A percentile compares a stretch with the other conserved stretches of the same genome.
These are phyloP conservation scores for Pelodytes ibericus DNA, from an alignment of 2,797 vertebrate genomes.

Conservation along the genomic window DNA sequence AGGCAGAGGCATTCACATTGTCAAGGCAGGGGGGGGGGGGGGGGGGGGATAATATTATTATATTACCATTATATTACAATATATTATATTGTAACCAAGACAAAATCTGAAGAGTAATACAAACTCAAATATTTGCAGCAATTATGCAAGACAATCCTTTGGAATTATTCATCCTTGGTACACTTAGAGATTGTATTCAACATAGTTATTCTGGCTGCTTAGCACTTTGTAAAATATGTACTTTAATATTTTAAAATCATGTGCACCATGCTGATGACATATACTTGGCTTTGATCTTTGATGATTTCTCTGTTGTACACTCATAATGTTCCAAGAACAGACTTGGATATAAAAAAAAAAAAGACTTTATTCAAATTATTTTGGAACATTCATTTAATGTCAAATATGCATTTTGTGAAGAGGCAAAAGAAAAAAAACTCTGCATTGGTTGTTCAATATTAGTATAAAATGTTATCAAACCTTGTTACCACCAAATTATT, in stretches of 20 bases:
- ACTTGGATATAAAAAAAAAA: not conserved
- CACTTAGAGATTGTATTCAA: not conserved
- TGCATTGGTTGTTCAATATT: conserved; percentile 22
- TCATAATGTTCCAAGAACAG: not conserved
- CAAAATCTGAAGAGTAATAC: not conserved
- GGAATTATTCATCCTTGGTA: not conserved
- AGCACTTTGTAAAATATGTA: not conserved
- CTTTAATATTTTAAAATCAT: conserved; percentile 1
- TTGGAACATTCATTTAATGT: not conserved
- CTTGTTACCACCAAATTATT: conserved; percentile 41
- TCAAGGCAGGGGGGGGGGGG: too few species aligned
- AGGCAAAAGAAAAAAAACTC: not conserved
- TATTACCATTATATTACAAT: too few species aligned
- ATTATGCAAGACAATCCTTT: not conserved
- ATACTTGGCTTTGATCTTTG: conserved; percentile 1
- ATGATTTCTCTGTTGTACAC: not conserved
- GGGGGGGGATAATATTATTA: too few species aligned
- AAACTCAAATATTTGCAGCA: not conserved
- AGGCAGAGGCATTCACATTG: too few species aligned
- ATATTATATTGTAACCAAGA: too few species aligned
- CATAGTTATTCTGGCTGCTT: not conserved
- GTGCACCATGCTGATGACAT: conserved; percentile 2
- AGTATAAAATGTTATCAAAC: conserved; percentile 41
- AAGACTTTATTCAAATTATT: not conserved
- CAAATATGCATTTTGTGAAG: not conserved